Percentiles rank a stretch among this genome's conserved stretches.
phyloP scores from a whole-genome alignment of 2,113 vertebrate genomes.

The Dasyornis broadbenti region DNA sequence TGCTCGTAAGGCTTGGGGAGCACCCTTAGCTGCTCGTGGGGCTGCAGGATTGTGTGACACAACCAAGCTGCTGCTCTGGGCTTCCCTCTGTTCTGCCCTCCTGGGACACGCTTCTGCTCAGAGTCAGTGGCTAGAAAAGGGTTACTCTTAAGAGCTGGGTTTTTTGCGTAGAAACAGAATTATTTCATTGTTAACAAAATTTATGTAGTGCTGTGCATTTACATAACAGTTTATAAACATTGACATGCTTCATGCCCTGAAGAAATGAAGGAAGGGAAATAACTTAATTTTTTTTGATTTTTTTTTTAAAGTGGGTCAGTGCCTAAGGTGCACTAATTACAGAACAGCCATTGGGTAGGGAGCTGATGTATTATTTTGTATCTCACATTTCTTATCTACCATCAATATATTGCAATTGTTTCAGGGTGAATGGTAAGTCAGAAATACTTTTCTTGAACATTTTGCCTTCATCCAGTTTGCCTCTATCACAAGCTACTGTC shows the following conservation, averaged over 20 bases:
- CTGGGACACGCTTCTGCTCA: neutral
- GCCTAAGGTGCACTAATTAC: conserved; percentile 43
- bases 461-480: neutral
- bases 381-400: neutral
- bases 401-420: conserved; percentile 2
- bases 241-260: conserved; percentile 16
- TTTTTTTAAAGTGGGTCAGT: conserved; percentile 31
- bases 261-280: neutral
- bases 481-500: neutral
- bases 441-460: neutral
- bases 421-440: conserved; percentile 11
- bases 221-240: neutral
- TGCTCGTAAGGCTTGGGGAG: neutral
- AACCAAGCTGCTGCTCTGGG: neutral
- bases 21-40: neutral
- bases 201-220: neutral
- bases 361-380: neutral
- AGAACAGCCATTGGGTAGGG: neutral
- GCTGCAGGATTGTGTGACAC: neutral
- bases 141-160: neutral
- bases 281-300: neutral
- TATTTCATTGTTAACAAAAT: conserved; percentile 14
- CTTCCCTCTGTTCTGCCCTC: neutral
- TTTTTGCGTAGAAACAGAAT: neutral
- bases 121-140: neutral